Conservation (phyloP, 2,797 vertebrate species). For the Malacoraja senta region DNA sequence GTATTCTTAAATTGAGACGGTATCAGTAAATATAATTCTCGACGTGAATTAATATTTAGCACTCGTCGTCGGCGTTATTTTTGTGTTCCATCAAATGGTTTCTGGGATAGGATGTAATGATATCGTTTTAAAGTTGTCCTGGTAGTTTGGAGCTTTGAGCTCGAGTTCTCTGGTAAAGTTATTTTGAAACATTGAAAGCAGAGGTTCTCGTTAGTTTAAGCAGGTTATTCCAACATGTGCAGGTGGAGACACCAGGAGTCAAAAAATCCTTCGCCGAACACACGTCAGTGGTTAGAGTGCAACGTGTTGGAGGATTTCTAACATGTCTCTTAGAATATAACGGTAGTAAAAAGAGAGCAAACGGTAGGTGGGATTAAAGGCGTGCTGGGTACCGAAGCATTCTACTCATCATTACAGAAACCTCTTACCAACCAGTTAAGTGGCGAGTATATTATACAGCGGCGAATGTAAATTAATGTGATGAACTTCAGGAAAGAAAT, state of each 20-base stretch:
- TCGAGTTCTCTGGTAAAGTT: background rate
- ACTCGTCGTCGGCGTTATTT: too few species aligned
- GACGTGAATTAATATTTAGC: background rate
- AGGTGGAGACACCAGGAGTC: background rate
- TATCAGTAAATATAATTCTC: background rate
- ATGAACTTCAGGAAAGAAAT: too few species aligned
- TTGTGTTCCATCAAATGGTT: background rate
- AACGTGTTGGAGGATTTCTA: too few species aligned
- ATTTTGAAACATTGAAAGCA: background rate
- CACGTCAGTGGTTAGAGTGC: too few species aligned
- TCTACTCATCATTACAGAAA: too few species aligned
- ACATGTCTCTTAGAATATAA: too few species aligned
- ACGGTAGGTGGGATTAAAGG: too few species aligned
- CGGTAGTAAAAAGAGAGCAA: too few species aligned
- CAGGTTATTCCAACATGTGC: background rate
- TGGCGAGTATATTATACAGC: background rate
- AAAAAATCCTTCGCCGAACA: background rate
- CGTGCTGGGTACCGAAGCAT: too few species aligned
- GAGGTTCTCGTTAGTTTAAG: background rate
- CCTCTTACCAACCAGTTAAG: background rate
- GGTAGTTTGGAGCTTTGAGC: background rate
- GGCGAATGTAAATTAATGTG: background rate
- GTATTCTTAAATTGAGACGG: background rate
- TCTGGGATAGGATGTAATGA: background rate
- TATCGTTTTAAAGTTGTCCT: background rate